phyloP scores from a whole-genome alignment of 2,113 vertebrate genomes.

The Chlorodrepanis virens region DNA sequence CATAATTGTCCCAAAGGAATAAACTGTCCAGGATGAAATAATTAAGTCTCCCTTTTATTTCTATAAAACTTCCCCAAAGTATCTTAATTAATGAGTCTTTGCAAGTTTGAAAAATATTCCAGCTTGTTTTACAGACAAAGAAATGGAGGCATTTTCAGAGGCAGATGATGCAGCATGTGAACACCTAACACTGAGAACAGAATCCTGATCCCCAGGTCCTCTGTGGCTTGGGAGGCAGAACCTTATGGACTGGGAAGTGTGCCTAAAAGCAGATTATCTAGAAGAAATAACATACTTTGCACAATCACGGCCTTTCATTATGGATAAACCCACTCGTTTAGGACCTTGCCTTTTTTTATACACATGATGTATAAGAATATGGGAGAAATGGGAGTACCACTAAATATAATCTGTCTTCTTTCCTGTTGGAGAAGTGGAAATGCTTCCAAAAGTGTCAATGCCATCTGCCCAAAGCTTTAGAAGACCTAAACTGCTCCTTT shows the following conservation, averaged over 20 bases:
- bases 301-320: background rate
- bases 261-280: background rate
- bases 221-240: background rate
- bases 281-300: background rate
- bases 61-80: background rate
- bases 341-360: background rate
- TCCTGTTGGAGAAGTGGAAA: background rate
- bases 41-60: background rate
- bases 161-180: background rate
- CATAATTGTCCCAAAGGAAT: background rate
- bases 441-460: background rate
- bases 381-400: background rate
- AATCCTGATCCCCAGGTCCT: background rate
- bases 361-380: fast-evolving
- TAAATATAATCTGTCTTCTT: background rate
- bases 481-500: background rate
- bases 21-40: background rate
- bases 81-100: background rate
- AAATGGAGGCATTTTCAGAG: background rate
- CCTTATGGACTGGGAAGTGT: background rate
- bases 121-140: background rate
- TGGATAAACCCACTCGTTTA: background rate
- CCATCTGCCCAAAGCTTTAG: background rate
- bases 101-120: background rate
- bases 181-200: background rate